A percentile compares a stretch with the other conserved stretches of the same genome.
phyloP scores from a whole-genome alignment of 2,888 invertebrate genomes.

The Drosophila pseudotalamancana region DNA sequence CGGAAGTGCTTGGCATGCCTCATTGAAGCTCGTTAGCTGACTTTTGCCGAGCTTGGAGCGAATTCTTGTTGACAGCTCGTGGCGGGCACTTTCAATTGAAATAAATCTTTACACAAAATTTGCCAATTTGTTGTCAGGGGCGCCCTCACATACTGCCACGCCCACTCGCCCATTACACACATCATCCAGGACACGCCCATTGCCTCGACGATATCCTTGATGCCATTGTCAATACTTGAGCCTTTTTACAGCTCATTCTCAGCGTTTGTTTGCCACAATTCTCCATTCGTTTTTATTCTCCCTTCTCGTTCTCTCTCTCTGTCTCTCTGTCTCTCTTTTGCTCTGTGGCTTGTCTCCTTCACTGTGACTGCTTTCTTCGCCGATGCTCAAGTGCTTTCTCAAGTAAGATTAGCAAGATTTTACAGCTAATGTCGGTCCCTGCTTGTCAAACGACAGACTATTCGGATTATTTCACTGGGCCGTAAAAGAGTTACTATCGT shows the following conservation, averaged over 20 bases:
- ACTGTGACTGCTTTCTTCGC: background rate
- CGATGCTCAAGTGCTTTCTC: conserved; percentile 53
- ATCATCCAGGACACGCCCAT: conserved; percentile 50
- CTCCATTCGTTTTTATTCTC: conserved; percentile 45
- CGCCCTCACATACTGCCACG: conserved; percentile 22
- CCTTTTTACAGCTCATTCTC: conserved; percentile 77
- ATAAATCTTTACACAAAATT: conserved; percentile 76
- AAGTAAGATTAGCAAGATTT: conserved; percentile 75
- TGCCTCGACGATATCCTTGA: conserved; percentile 50
- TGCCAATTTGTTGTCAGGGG: conserved; percentile 73
- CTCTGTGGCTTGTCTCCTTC: too few relatives aligned
- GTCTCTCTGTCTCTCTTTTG: background rate
- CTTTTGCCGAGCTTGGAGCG: conserved; percentile 42
- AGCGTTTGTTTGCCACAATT: conserved; percentile 64
- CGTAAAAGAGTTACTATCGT: conserved; percentile 25
- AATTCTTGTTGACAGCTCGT: conserved; percentile 69
- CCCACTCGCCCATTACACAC: conserved; percentile 53
- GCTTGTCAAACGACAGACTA: conserved; percentile 19
- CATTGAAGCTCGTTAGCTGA: conserved; percentile 75
- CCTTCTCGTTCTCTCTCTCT: background rate
- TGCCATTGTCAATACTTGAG: conserved; percentile 76
- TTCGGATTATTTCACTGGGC: conserved; percentile 18
- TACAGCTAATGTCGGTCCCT: conserved; percentile 55
- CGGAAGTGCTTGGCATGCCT: conserved; percentile 77
- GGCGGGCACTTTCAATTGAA: conserved; percentile 77